Evolutionary conservation across 1,140 invertebrate species (phyloP).

Genomic region (Calosoma granatense): DNA sequence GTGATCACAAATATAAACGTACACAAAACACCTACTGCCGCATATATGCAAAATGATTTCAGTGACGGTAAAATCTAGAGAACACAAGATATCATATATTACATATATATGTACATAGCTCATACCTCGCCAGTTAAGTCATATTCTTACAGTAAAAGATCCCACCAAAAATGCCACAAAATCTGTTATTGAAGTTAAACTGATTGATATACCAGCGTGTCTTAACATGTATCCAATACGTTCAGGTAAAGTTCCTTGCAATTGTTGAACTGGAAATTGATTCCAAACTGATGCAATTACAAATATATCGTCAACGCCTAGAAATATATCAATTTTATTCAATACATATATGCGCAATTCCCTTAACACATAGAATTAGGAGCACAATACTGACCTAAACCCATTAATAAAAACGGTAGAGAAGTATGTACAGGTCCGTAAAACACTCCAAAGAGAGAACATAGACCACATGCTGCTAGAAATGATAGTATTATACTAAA

Average conservation of each 20-base stretch:
- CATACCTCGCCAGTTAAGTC: conserved; percentile 2
- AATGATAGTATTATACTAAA: conserved; percentile 68
- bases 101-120: conserved; percentile 8
- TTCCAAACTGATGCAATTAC: conserved; percentile 68
- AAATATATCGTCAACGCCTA: conserved; percentile 71
- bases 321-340: conserved; percentile 13
- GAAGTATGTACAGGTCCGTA: conserved; percentile 76
- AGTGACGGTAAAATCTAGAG: conserved; percentile 60
- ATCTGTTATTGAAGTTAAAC: conserved; percentile 74
- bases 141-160: conserved; percentile 46
- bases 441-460: conserved; percentile 58
- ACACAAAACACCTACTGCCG: conserved; percentile 56
- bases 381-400: conserved; percentile 39
- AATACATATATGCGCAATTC: too few relatives aligned
- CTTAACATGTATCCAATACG: conserved; percentile 58
- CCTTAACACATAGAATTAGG: too few relatives aligned
- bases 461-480: conserved; percentile 57
- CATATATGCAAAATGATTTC: conserved; percentile 66
- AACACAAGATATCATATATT: too few relatives aligned
- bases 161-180: conserved; percentile 67
- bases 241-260: conserved; percentile 42
- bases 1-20: conserved; percentile 67
- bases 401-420: conserved; percentile 71
- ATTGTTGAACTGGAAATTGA: conserved; percentile 36
- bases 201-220: conserved; percentile 72